A percentile compares a stretch with the other conserved stretches of the same genome.
Evolutionary conservation across 1,140 invertebrate genomes (phyloP).

Genomic region (Drosophila teissieri): DNA sequence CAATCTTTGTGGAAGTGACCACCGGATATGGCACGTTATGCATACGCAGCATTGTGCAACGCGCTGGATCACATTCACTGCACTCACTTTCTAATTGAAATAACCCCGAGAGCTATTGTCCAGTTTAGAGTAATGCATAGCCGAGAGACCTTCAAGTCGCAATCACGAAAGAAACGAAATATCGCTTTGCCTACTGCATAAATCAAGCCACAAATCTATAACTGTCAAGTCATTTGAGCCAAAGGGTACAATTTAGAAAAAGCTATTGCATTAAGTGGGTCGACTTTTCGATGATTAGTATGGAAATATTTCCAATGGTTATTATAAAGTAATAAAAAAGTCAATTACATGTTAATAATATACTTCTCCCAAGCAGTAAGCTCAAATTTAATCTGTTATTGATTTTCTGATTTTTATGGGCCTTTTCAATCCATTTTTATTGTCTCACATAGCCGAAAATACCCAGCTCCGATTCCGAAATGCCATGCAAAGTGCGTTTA

Average conservation of each 20-base stretch:
- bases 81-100: constrained; percentile 50
- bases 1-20: constrained; percentile 10
- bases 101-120: constrained; percentile 49
- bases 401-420: background rate
- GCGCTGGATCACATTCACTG: constrained; percentile 38
- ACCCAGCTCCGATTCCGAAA: background rate
- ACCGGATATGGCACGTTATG: constrained; percentile 60
- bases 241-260: constrained; percentile 29
- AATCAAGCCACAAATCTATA: constrained; percentile 63
- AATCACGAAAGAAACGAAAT: constrained; percentile 49
- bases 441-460: background rate
- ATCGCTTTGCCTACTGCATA: constrained; percentile 47
- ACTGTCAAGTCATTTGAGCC: constrained; percentile 68
- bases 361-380: no score
- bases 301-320: background rate
- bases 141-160: constrained; percentile 40
- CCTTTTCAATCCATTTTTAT: background rate
- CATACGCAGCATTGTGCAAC: constrained; percentile 68
- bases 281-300: constrained; percentile 24
- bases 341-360: no score
- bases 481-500: constrained; percentile 65
- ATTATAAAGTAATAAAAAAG: background rate
- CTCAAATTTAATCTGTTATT: no score
- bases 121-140: constrained; percentile 23
- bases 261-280: background rate